Evolutionary conservation across 2,113 vertebrate genomes (phyloP).

Genomic region (Sigmodon hispidus): DNA sequence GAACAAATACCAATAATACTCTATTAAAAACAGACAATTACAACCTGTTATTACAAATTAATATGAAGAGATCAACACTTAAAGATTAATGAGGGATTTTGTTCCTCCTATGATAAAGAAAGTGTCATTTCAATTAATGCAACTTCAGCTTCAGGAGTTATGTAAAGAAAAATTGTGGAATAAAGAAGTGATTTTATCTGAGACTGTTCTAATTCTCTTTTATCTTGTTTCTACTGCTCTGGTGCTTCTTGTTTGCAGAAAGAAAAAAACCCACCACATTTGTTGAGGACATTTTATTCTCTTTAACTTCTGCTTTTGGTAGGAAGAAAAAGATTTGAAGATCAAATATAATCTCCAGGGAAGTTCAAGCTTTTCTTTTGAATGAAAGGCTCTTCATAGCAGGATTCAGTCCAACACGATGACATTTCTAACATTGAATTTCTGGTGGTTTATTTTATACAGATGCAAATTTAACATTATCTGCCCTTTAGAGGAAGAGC

Average conservation of each 20-base stretch:
- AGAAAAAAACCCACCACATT: not conserved
- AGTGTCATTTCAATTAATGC: not conserved
- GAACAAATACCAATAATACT: not conserved
- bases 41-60: not conserved
- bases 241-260: not conserved
- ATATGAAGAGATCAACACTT: not conserved
- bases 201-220: not conserved
- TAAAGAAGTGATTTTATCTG: constrained; percentile 55
- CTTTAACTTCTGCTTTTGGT: not conserved
- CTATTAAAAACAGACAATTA: not conserved
- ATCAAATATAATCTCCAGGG: constrained; percentile 63
- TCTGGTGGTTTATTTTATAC: constrained; percentile 62
- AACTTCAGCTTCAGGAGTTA: not conserved
- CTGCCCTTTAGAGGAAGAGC: constrained; percentile 69
- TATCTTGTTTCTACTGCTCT: not conserved
- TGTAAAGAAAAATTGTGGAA: constrained; percentile 56
- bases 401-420: constrained; percentile 21
- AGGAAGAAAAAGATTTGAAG: constrained; percentile 11
- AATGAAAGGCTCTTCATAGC: constrained; percentile 57
- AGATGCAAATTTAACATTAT: constrained; percentile 80
- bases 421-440: constrained; percentile 72
- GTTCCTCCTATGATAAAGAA: constrained; percentile 40
- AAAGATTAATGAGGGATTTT: not conserved
- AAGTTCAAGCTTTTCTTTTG: constrained; percentile 65
- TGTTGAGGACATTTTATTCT: constrained; percentile 20